Conservation (phyloP, 2,113 vertebrate genomes). For the Antidorcas marsupialis region DNA sequence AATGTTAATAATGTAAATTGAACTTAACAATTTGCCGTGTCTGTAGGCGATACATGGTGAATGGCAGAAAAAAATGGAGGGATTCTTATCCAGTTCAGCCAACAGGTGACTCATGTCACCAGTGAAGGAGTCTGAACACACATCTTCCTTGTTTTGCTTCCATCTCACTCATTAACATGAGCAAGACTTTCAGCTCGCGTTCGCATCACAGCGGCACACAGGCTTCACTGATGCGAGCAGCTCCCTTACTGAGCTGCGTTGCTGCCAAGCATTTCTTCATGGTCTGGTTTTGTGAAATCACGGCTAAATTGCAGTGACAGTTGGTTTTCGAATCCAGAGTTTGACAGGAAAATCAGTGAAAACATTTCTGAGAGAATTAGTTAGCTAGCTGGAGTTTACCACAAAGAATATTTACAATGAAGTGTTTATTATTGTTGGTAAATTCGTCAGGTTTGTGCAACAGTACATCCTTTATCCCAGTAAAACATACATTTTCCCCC, state of each 20-base stretch:
- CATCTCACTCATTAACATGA: neutral
- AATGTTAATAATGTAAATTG: neutral
- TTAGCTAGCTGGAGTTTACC: neutral
- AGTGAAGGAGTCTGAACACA: neutral
- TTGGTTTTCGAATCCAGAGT: neutral
- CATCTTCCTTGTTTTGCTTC: neutral
- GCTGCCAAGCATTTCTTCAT: rapidly evolving
- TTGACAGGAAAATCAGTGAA: neutral
- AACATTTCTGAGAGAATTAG: neutral
- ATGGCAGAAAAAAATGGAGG: neutral
- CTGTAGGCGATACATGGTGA: neutral
- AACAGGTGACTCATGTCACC: rapidly evolving
- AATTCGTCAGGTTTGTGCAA: neutral
- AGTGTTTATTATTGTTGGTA: neutral
- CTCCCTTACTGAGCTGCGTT: neutral
- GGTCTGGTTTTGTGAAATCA: neutral
- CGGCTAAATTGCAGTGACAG: neutral
- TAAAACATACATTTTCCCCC: neutral
- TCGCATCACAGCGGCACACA: rapidly evolving
- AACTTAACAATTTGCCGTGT: neutral
- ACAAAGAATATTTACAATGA: neutral
- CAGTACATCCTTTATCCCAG: neutral
- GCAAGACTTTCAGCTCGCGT: neutral
- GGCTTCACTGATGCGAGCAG: neutral
- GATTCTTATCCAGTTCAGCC: neutral